Base-by-base conservation (phyloP, 53 echinoderm and acorn worm species). In the Crossaster papposus region DNA sequence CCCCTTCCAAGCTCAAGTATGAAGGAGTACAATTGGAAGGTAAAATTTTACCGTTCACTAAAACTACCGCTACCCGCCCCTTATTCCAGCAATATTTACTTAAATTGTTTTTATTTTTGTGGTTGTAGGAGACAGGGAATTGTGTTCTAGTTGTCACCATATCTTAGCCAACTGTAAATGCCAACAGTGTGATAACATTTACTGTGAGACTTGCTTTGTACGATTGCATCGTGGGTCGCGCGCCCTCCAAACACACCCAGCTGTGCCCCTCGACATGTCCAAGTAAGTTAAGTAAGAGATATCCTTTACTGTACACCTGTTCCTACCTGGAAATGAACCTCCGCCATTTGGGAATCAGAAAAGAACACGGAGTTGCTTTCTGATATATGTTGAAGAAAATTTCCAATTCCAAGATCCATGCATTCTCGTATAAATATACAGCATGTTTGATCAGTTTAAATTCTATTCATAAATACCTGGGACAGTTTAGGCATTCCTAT, bases 191-290 rank as follows among this genome's bases (percentile, higher is more conserved):
- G 90, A 95, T 17, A 83, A 77, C 29, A 77, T 53, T 20, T 55
- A 92, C 30, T 96, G 97, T 80, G 90, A 86, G 8, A 52, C 76
- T 6, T 96, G 97, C 88, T 96, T 92, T 77, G 55, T 71, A 80
- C 92, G 84, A 78, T 70, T 94, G 30, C 96, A 96, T 78, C 91
- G 80, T 35, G 87, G 87, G 18, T 87, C 87, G 36, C 87, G 87
- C 0, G 37, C 76, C 36, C 77, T 87, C 28, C n/a, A 79, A 53
- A 70, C 80, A 58, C 90, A 93, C 78, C 30, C 80, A 14, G 44
- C 84, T 30, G 38, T 80, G n/a, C 62, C 90, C 22, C 65, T 93
- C 10, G 55, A 55, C 32, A 52, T 80, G 36, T 44, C 80, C 72
- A 65, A 51, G 93, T 93, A 81, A 85, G 89, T 89, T 36, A 28